Percentiles rank a stretch among this genome's conserved stretches.
These are phyloP conservation scores for Drosophila navojoa DNA, from an alignment of 1,140 invertebrate species.

Conservation along the genomic window DNA sequence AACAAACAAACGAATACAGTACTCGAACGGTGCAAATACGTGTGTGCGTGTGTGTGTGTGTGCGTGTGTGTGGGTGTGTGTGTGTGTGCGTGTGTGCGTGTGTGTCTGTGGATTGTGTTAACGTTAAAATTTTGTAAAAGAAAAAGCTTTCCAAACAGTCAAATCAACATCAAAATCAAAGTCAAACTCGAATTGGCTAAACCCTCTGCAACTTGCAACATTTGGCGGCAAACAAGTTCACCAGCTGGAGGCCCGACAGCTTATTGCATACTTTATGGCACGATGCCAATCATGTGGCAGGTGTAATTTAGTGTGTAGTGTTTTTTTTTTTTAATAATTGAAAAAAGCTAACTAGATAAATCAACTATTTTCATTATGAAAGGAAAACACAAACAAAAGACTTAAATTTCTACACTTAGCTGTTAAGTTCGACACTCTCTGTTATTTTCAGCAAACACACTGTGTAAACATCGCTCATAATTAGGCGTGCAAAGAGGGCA, in stretches of 20 bases:
- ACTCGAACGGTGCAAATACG: slow-evolving; percentile 12
- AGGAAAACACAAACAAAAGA: not conserved
- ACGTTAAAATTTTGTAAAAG: not conserved
- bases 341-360: not conserved
- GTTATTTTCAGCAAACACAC: not conserved
- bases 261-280: slow-evolving; percentile 12
- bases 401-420: not conserved
- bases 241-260: not conserved
- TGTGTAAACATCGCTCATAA: not conserved
- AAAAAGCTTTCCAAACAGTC: not conserved
- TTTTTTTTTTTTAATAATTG: not conserved
- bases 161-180: not conserved
- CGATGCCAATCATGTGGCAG: not conserved
- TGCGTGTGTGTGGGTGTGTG: not conserved
- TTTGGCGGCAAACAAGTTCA: not conserved
- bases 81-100: slow-evolving; percentile 1
- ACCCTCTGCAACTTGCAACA: not conserved
- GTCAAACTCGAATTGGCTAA: not conserved
- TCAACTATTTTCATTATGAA: too few species aligned
- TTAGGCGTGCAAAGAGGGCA: not conserved
- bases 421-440: not conserved
- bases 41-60: slow-evolving; percentile 2
- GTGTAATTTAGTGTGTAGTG: too few species aligned
- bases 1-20: not conserved
- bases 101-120: not conserved